Base-by-base conservation (phyloP, 92 coral and sea anemone species). In the Umimayanthus chanpuru region DNA sequence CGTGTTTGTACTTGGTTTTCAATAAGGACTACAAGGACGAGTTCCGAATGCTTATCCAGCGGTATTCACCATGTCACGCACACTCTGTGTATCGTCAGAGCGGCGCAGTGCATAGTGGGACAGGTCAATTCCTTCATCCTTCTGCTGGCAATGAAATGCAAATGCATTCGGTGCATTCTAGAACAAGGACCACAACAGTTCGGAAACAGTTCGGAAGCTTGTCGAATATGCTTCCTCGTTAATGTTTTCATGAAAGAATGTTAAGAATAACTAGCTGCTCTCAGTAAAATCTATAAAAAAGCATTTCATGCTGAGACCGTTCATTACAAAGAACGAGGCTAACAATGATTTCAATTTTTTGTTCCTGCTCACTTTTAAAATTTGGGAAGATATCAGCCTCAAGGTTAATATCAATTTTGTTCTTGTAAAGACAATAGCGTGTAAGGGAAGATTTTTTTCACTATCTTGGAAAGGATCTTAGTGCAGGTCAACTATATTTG, bases 1-100 rank as follows among this genome's bases (percentile, higher is more conserved):
- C 87, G 1, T 83, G 87, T 6, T 23, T 83, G 65, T 83, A 83
- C 16, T 70, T 83, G 78, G 25, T 83, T 18, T 83, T 83, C 67
- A 83, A 83, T 50, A 82, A 82, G 36, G 86, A 82, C n/a, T 82
- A 82, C 77, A 82, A 67, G 20, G 86, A 82, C 55, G 86, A 82
- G 77, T 66, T 82, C 61, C 53, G 56, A 43, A 66, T 32, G 75
- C 3, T 82, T 30, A 28, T 68, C 40, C 43, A 21, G 18, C 73
- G 85, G 53, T 44, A 81, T 18, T 64, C 29, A 7, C 38, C 11
- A 10, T 81, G 75, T 14, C 23, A 39, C 79, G 28, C 79, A 39
- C 6, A 29, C 49, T 75, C 25, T 20, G 11, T 36, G 21, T 56
- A 80, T 30, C 85, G 72, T 15, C 39, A 39, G 39, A 75, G 53